phyloP scores from a whole-genome alignment of 1,140 invertebrate species.

The Wasmannia auropunctata region DNA sequence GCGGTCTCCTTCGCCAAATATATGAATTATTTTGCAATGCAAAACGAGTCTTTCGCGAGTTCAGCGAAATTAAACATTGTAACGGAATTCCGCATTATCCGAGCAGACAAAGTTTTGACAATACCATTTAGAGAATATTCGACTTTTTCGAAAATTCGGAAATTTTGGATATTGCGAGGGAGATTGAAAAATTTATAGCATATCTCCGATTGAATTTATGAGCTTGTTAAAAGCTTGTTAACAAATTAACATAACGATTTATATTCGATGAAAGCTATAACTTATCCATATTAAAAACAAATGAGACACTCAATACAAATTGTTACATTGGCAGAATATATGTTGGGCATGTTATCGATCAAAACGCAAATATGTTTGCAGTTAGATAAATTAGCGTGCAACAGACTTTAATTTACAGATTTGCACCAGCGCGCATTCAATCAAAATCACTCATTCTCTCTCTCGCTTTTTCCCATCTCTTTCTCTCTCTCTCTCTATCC shows the following conservation, averaged over 20 bases:
- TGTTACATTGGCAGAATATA: conserved; percentile 1
- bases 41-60: not conserved
- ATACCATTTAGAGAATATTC: conserved; percentile 2
- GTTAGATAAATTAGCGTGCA: not conserved
- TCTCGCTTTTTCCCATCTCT: not conserved
- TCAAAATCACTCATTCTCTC: not conserved
- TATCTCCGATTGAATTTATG: not conserved
- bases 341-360: not conserved
- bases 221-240: not conserved
- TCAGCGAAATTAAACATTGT: conserved; percentile 20
- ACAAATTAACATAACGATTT: conserved; percentile 12
- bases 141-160: conserved; percentile 3
- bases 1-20: not conserved
- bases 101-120: not conserved
- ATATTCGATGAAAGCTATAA: not conserved
- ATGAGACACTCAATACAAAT: not conserved
- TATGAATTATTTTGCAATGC: conserved; percentile 29
- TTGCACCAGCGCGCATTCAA: not conserved
- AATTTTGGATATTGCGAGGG: not conserved
- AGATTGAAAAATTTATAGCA: conserved; percentile 2
- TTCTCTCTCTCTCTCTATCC: not conserved
- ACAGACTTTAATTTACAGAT: not conserved
- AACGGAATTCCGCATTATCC: not conserved
- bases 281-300: not conserved
- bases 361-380: not conserved